Evolutionary conservation across 2,888 invertebrate species (phyloP).

Genomic region (Nephrotoma guestfalica): DNA sequence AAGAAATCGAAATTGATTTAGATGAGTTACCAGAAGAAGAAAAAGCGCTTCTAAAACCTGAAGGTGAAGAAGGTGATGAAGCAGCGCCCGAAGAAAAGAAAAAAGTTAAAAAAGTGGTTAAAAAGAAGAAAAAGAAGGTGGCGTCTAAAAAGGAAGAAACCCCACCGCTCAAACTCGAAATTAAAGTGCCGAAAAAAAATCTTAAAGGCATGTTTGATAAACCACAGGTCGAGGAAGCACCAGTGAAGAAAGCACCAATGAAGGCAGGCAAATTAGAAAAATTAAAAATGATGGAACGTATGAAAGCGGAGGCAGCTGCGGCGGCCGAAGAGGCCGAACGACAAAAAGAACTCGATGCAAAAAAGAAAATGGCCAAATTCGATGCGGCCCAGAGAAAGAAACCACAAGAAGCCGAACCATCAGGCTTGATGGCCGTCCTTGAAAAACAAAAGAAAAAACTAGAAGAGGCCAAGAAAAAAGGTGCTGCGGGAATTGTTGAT

Average conservation of each 20-base stretch:
- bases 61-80: slow-evolving; percentile 5
- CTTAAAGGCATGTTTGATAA: slow-evolving; percentile 24
- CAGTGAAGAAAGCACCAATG: slow-evolving; percentile 26
- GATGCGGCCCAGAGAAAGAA: slow-evolving; percentile 22
- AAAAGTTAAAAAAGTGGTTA: slow-evolving; percentile 18
- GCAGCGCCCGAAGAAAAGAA: slow-evolving; percentile 12
- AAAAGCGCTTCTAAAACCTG: background rate
- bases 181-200: slow-evolving; percentile 28
- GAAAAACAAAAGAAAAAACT: slow-evolving; percentile 19
- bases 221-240: slow-evolving; percentile 18
- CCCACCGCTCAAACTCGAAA: slow-evolving; percentile 28
- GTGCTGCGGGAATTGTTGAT: background rate
- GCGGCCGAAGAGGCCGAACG: slow-evolving; percentile 26
- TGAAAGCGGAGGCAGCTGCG: slow-evolving; percentile 29
- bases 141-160: slow-evolving; percentile 28
- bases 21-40: slow-evolving; percentile 20
- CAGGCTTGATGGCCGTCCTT: background rate
- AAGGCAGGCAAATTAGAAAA: slow-evolving; percentile 19
- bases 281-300: slow-evolving; percentile 25
- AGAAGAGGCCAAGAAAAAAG: slow-evolving; percentile 18
- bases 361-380: slow-evolving; percentile 23
- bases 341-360: slow-evolving; percentile 26
- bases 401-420: slow-evolving; percentile 14
- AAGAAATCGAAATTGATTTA: slow-evolving; percentile 15
- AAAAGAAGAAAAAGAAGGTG: slow-evolving; percentile 26